Conservation (phyloP, 2,113 vertebrate species). For the Falco punctatus region DNA sequence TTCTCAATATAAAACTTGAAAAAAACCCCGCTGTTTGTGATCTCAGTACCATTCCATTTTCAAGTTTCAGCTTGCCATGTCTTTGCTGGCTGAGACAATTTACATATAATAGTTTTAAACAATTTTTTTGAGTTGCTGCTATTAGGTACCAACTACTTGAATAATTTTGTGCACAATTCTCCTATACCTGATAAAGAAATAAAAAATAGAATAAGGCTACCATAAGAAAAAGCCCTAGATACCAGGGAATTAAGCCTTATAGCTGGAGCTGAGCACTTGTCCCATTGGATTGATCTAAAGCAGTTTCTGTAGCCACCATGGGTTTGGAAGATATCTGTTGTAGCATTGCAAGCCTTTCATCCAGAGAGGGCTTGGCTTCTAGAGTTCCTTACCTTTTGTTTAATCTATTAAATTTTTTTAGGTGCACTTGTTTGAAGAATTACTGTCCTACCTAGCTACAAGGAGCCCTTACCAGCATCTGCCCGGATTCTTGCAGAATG, state of each 20-base stretch:
- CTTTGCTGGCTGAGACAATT: not conserved
- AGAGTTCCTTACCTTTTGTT: not conserved
- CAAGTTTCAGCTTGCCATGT: not conserved
- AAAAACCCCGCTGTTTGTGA: not conserved
- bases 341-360: not conserved
- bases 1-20: not conserved
- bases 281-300: not conserved
- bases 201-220: not conserved
- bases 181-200: not conserved
- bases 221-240: not conserved
- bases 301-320: not conserved
- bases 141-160: not conserved
- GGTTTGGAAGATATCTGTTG: not conserved
- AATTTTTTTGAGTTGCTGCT: not conserved
- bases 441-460: not conserved
- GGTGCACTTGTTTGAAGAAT: not conserved
- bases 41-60: not conserved
- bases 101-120: not conserved
- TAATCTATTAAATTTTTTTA: not conserved
- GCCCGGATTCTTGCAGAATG: not conserved
- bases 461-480: not conserved
- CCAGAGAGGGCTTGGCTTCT: not conserved
- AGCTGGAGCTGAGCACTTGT: not conserved
- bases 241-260: not conserved
- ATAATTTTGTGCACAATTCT: not conserved